These are phyloP conservation scores for Chaetorhynchus papuensis DNA, from an alignment of 2,113 vertebrate genomes.

Conservation along the genomic window DNA sequence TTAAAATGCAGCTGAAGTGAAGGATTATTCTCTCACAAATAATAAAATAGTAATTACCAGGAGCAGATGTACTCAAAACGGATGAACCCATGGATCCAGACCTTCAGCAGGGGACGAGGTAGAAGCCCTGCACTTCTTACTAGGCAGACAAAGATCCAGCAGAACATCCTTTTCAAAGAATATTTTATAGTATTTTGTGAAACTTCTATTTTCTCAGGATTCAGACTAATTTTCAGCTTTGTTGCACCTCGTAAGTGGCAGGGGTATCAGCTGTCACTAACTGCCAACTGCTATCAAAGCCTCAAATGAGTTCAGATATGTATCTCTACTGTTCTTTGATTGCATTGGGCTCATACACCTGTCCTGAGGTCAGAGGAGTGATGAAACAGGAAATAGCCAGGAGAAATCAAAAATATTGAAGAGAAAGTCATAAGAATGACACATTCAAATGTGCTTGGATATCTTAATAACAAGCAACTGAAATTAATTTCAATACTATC, in stretches of 20 bases:
- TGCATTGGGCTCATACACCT: background rate
- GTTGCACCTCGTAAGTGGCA: background rate
- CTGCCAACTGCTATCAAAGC: background rate
- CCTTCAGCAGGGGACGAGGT: background rate
- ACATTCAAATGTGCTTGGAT: background rate
- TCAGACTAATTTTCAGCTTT: background rate
- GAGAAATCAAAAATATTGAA: background rate
- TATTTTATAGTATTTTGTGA: background rate
- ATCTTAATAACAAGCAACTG: background rate
- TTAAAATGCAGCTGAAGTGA: background rate
- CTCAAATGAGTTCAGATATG: background rate
- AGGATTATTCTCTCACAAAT: background rate
- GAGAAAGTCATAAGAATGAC: background rate
- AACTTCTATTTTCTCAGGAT: background rate
- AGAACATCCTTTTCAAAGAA: background rate
- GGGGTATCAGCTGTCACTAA: background rate
- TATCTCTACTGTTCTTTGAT: background rate
- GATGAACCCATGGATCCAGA: background rate
- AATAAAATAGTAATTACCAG: background rate
- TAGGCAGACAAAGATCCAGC: background rate
- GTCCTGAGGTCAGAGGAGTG: background rate
- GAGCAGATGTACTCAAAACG: background rate
- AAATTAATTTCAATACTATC: background rate
- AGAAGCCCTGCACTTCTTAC: background rate
- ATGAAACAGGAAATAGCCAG: background rate